Conservation (phyloP, 2,797 vertebrate genomes). For the Ctenochaetus hawaiiensis region DNA sequence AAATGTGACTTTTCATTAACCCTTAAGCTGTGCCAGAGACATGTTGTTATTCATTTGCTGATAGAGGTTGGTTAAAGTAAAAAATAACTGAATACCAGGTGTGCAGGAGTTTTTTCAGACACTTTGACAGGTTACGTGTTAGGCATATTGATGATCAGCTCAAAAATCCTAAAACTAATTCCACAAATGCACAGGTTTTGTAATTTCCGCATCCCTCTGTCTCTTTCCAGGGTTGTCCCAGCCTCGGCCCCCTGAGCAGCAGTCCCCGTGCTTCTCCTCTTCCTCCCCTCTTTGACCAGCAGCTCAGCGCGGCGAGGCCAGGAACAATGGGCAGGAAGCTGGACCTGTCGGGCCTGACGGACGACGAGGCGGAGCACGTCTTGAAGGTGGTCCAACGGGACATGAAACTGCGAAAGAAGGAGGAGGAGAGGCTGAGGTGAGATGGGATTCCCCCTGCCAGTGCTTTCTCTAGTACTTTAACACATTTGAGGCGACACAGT, state of each 20-base stretch:
- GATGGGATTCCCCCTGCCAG: constrained; percentile 42
- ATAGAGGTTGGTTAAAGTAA: constrained; percentile 15
- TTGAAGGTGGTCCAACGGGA: constrained; percentile 96
- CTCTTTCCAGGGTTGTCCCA: constrained; percentile 71
- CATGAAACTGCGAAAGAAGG: constrained; percentile 95
- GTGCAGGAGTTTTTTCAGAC: not conserved
- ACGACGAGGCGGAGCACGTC: constrained; percentile 95
- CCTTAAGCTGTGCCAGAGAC: not conserved
- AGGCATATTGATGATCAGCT: not conserved
- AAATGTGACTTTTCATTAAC: constrained; percentile 2
- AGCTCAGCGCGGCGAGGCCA: constrained; percentile 53
- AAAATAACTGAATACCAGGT: not conserved
- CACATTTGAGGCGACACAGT: constrained; percentile 27
- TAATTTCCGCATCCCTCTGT: not conserved
- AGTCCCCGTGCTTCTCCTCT: constrained; percentile 32
- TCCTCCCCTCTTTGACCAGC: constrained; percentile 44
- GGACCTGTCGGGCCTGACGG: constrained; percentile 94
- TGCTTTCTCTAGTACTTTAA: not conserved
- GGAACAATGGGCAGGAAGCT: constrained; percentile 93
- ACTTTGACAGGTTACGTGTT: not conserved
- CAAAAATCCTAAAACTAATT: not conserved
- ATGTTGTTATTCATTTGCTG: not conserved
- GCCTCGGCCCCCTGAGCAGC: constrained; percentile 74
- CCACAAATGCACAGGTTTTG: not conserved
- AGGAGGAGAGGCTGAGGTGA: constrained; percentile 96